Percentiles rank a stretch among this genome's conserved stretches.
Conservation (phyloP, 2,888 invertebrate species). For the Abrostola tripartita region DNA sequence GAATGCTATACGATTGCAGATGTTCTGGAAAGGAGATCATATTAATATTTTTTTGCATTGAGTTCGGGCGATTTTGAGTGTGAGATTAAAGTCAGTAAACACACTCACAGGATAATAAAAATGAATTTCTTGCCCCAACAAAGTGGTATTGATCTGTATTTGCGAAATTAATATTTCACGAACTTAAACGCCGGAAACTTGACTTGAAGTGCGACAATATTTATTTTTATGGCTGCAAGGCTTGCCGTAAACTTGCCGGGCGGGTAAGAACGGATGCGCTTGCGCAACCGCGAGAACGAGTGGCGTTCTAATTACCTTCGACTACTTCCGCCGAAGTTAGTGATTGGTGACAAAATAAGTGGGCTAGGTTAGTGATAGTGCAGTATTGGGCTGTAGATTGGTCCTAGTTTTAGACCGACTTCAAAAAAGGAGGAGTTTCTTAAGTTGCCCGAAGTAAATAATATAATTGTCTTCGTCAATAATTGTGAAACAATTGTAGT, state of each 20-base stretch:
- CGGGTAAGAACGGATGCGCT: conserved; percentile 57
- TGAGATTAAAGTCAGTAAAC: too few species aligned
- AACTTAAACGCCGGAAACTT: conserved; percentile 33
- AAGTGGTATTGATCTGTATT: conserved; percentile 11
- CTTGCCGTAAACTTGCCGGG: conserved; percentile 27
- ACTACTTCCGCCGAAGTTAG: conserved; percentile 43
- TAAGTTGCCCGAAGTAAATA: too few species aligned
- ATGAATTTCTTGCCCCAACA: too few species aligned
- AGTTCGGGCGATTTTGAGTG: too few species aligned
- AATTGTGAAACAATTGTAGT: too few species aligned
- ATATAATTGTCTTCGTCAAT: too few species aligned
- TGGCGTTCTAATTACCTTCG: conserved; percentile 58
- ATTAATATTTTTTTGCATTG: too few species aligned
- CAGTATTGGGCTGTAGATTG: conserved; percentile 27
- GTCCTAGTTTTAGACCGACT: conserved; percentile 3
- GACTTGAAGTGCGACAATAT: conserved; percentile 25
- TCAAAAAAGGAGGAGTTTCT: neutral
- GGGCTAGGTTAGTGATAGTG: conserved; percentile 37
- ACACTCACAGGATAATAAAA: too few species aligned
- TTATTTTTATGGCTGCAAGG: conserved; percentile 37
- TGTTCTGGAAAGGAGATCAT: too few species aligned
- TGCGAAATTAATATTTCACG: conserved; percentile 30
- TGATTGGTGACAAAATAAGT: conserved; percentile 50
- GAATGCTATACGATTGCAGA: too few species aligned
- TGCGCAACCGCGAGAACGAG: conserved; percentile 58